These are phyloP conservation scores for Augochlora pura DNA, from an alignment of 1,140 invertebrate genomes.

Conservation along the genomic window DNA sequence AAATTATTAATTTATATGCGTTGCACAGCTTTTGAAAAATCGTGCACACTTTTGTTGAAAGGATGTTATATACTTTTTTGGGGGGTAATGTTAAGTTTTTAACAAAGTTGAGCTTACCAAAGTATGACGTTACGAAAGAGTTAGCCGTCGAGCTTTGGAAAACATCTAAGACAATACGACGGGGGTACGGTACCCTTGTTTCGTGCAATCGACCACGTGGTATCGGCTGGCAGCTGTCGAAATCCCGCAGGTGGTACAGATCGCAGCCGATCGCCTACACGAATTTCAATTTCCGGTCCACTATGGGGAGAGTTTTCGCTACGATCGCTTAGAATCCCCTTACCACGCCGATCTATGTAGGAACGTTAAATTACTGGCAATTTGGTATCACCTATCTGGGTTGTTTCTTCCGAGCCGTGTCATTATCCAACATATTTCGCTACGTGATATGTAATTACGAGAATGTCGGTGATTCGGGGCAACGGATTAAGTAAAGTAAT, in stretches of 20 bases:
- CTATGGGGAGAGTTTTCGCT: conserved; percentile 32
- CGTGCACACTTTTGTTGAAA: no score
- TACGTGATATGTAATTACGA: neutral
- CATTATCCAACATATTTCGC: neutral
- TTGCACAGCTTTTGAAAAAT: no score
- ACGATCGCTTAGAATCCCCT: conserved; percentile 5
- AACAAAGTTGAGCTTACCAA: no score
- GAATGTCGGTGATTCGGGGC: neutral
- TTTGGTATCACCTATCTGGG: conserved; percentile 6
- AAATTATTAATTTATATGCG: no score
- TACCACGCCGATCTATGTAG: neutral
- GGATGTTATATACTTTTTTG: no score
- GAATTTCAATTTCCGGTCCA: conserved; percentile 52
- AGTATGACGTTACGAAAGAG: no score
- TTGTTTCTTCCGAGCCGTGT: neutral
- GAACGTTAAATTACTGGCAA: conserved; percentile 30
- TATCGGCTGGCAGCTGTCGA: conserved; percentile 52
- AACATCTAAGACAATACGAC: neutral
- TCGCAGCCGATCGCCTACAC: conserved; percentile 4
- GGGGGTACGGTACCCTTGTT: neutral
- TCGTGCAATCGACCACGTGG: neutral
- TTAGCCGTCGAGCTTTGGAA: no score
- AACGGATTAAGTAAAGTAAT: neutral
- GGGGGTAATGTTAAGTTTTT: no score
- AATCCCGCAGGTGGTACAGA: conserved; percentile 46